These are phyloP conservation scores for Diacarnus erythraeanus DNA, from an alignment of 37 sponge, comb jelly and placozoan genomes.

Conservation along the genomic window DNA sequence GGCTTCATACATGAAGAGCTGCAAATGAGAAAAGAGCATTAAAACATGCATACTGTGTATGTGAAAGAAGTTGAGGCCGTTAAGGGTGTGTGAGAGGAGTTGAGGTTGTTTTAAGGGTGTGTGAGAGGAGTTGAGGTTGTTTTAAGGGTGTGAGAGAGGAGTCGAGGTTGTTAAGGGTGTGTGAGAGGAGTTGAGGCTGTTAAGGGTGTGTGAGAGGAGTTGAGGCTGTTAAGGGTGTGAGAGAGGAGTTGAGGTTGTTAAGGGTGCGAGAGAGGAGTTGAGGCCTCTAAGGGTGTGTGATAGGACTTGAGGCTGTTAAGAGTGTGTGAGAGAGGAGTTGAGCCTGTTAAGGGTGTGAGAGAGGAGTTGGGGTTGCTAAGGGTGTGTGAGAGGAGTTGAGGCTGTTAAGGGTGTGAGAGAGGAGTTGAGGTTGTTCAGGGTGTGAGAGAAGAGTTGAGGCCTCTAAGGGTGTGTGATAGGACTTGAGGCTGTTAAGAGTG, in stretches of 20 bases:
- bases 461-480: too few species aligned
- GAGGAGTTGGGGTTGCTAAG: neutral
- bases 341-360: neutral
- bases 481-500: too few species aligned
- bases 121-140: too few species aligned
- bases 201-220: neutral
- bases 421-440: neutral
- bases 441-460: too few species aligned
- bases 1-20: conserved; percentile 83
- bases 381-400: neutral
- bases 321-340: neutral
- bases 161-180: neutral
- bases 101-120: too few species aligned
- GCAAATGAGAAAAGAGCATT: neutral
- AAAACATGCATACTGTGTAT: neutral
- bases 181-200: neutral
- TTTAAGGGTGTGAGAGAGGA: neutral
- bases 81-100: too few species aligned
- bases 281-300: too few species aligned
- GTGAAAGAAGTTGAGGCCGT: neutral
- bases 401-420: neutral
- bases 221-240: too few species aligned
- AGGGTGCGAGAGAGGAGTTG: too few species aligned
- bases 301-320: too few species aligned
- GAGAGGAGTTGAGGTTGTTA: neutral